Conservation (phyloP, 2,888 invertebrate genomes). For the Drosophila rellima region DNA sequence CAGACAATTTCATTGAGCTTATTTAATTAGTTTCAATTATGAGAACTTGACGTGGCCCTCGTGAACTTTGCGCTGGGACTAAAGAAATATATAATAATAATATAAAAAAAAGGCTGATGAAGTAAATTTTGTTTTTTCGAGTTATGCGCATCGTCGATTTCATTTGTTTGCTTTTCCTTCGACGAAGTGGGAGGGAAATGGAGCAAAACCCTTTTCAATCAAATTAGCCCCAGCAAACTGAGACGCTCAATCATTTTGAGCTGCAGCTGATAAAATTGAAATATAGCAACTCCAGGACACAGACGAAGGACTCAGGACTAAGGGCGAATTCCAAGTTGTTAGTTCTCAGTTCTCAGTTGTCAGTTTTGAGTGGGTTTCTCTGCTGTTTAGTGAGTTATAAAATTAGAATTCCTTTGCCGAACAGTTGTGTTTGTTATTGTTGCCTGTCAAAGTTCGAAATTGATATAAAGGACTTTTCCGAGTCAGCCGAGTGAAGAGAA, state of each 20-base stretch:
- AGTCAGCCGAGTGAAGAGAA: not conserved
- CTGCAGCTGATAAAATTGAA: slow-evolving; percentile 39
- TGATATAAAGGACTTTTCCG: not conserved
- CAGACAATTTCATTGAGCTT: slow-evolving; percentile 5
- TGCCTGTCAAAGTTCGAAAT: not conserved
- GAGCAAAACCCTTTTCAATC: slow-evolving; percentile 71
- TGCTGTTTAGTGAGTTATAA: slow-evolving; percentile 12
- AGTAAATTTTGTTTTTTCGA: slow-evolving; percentile 24
- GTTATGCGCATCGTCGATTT: slow-evolving; percentile 61
- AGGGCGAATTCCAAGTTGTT: not conserved
- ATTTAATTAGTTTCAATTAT: slow-evolving; percentile 52
- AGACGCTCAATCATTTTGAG: slow-evolving; percentile 62
- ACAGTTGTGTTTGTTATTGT: not conserved
- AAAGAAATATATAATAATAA: slow-evolving; percentile 1
- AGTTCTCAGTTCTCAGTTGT: slow-evolving; percentile 2
- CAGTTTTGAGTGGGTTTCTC: not conserved
- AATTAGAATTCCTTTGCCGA: slow-evolving; percentile 2
- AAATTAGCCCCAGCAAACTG: slow-evolving; percentile 58
- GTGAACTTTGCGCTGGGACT: slow-evolving; percentile 23
- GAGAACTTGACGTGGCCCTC: not conserved
- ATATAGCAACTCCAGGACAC: not conserved
- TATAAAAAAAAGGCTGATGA: slow-evolving; percentile 11
- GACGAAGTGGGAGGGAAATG: not conserved
- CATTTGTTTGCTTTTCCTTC: slow-evolving; percentile 54
- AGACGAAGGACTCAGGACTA: not conserved